Base-by-base conservation (phyloP, 2,797 vertebrate genomes). In the Melanotaenia nigrans region DNA sequence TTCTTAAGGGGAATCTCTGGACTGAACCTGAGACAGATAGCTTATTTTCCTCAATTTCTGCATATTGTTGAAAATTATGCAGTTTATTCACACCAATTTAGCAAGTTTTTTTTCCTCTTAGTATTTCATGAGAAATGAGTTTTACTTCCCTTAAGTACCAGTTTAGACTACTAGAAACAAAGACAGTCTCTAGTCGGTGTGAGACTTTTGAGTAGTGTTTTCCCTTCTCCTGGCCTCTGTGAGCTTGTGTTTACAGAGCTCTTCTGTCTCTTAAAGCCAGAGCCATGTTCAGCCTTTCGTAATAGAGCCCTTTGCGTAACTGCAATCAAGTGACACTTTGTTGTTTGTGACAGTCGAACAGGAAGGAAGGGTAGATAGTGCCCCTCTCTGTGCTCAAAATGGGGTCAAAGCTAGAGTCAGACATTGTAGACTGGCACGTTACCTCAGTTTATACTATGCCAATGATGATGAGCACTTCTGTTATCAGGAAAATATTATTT, bases 281-380 rank as follows among this genome's bases (percentile, higher is more conserved):
- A 78, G 75, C 76, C 79, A 71, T 75, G 81, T 78, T 87, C 83
- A 83, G 79, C 65, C 64, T 83, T 83, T 89, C 25, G 66, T 81
- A 86, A 91, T 67, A 54, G 76, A 77, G 73, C 81, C 68, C 79
- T 87, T 83, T 84, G 82, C 85, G 12, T 83, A 90, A 87, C 79
- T 68, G 77, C 87, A 90, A 85, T 91, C 82, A 91, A 92, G 81
- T 79, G 82, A 86, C 78, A 74, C 79, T 86, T 78, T 90, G 75
- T 54, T 88, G 63, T 89, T 82, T 87, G 79, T 85, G 82, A 83
- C 82, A 76, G 82, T 80, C 28, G 60, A 65, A 76, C 81, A 82
- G 79, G 78, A 88, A 87, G 85, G 81, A 85, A 81, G 82, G 58
- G 55, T 59, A 75, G 53, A 82, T 86, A 78, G 75, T 62, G 72